A percentile compares a stretch with the other conserved stretches of the same genome.
These are phyloP conservation scores for Drosophila austrosaltans DNA, from an alignment of 2,888 invertebrate genomes.

Conservation along the genomic window DNA sequence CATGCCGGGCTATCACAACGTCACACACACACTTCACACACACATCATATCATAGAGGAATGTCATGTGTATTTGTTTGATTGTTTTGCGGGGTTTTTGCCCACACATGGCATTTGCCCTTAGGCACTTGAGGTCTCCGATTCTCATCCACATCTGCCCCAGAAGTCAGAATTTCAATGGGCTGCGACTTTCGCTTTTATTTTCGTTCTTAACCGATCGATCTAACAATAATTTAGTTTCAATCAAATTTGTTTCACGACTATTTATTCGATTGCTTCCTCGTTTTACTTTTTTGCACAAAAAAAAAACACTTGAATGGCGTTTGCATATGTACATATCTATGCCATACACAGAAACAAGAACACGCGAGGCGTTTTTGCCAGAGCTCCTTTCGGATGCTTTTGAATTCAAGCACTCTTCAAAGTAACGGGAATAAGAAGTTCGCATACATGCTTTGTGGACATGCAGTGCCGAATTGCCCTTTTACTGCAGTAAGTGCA, in stretches of 20 bases:
- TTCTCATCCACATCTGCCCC: slow-evolving; percentile 34
- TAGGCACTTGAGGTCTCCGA: slow-evolving; percentile 66
- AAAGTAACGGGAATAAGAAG: slow-evolving; percentile 26
- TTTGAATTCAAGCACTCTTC: slow-evolving; percentile 32
- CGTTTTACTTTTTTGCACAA: slow-evolving; percentile 44
- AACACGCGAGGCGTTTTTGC: slow-evolving; percentile 49
- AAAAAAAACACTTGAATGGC: slow-evolving; percentile 48
- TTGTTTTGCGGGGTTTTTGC: slow-evolving; percentile 59
- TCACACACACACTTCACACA: not conserved
- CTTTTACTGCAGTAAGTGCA: slow-evolving; percentile 14
- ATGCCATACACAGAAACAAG: slow-evolving; percentile 21
- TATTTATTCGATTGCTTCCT: slow-evolving; percentile 43
- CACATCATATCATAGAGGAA: not conserved
- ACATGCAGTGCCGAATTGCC: not conserved
- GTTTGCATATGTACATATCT: slow-evolving; percentile 37
- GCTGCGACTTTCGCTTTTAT: slow-evolving; percentile 63
- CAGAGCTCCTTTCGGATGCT: slow-evolving; percentile 27
- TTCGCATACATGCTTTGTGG: not conserved
- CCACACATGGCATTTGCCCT: slow-evolving; percentile 62
- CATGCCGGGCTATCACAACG: not conserved
- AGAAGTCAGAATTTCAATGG: slow-evolving; percentile 27
- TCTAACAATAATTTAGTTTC: slow-evolving; percentile 80
- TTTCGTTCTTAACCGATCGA: slow-evolving; percentile 68
- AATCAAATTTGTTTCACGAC: slow-evolving; percentile 66
- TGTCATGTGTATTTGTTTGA: slow-evolving; percentile 57